Percentiles rank a stretch among this genome's conserved stretches.
Conservation (phyloP, 2,888 invertebrate genomes). For the Drosophila vallismaia region DNA sequence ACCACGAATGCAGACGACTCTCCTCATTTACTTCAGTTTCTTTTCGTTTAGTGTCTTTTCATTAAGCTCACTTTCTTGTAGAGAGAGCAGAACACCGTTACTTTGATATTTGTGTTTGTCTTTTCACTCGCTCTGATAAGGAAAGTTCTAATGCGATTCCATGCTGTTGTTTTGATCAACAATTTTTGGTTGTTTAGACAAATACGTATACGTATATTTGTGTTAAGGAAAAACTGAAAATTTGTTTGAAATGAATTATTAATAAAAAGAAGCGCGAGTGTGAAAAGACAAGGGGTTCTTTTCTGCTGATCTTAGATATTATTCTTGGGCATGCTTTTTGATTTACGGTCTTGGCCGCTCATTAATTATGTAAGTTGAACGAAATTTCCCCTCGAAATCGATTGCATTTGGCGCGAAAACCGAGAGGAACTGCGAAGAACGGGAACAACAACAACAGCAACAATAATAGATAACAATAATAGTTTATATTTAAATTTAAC, state of each 20-base stretch:
- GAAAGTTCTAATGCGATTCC: conserved; percentile 1
- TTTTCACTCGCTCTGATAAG: not conserved
- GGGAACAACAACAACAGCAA: conserved; percentile 5
- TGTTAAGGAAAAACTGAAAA: not conserved
- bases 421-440: conserved; percentile 3
- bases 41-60: too few species aligned
- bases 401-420: conserved; percentile 41
- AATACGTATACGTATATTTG: not conserved
- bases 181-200: not conserved
- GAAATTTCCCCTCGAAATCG: conserved; percentile 11
- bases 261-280: conserved; percentile 14
- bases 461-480: conserved; percentile 40
- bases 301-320: conserved; percentile 3
- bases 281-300: conserved; percentile 17
- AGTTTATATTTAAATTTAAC: conserved; percentile 49
- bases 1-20: not conserved
- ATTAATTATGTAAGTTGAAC: conserved; percentile 29
- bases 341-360: conserved; percentile 11
- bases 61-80: not conserved
- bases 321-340: conserved; percentile 6
- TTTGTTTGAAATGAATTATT: conserved; percentile 4
- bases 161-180: not conserved
- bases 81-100: too few species aligned
- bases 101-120: too few species aligned
- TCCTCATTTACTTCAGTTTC: too few species aligned